A percentile compares a stretch with the other conserved stretches of the same genome.
Conservation (phyloP, 2,888 invertebrate genomes). For the Acanthacorydalis orientalis region DNA sequence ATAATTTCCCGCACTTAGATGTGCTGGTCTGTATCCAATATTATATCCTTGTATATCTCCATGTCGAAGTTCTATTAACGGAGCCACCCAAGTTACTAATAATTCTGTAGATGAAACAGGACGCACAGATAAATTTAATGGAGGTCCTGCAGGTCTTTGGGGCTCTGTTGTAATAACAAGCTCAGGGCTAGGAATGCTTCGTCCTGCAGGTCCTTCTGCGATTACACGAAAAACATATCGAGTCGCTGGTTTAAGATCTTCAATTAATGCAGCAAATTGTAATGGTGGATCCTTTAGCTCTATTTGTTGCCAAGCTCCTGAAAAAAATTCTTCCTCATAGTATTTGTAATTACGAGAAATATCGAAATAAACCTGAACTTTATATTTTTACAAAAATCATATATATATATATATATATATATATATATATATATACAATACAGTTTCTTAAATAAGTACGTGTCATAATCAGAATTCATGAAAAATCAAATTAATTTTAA, state of each 20-base stretch:
- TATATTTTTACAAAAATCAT: too few species aligned
- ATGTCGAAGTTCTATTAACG: constrained; percentile 47
- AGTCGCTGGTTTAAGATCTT: constrained; percentile 53
- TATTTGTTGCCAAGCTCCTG: constrained; percentile 45
- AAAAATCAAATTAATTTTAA: too few species aligned
- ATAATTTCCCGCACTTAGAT: constrained; percentile 33
- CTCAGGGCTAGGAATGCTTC: constrained; percentile 47
- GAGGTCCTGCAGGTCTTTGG: constrained; percentile 52
- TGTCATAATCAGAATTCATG: too few species aligned
- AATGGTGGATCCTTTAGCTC: constrained; percentile 45
- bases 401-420: too few species aligned
- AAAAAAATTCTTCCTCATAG: constrained; percentile 9
- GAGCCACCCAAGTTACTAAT: constrained; percentile 57
- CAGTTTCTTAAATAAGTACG: too few species aligned
- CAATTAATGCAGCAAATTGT: constrained; percentile 43
- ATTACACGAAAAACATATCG: constrained; percentile 51
- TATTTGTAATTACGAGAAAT: too few species aligned
- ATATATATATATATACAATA: too few species aligned
- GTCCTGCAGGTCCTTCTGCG: constrained; percentile 58
- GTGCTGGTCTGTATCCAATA: constrained; percentile 43
- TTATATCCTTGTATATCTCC: constrained; percentile 64
- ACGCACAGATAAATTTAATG: constrained; percentile 45
- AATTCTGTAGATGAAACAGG: constrained; percentile 58
- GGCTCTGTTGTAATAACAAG: constrained; percentile 47
- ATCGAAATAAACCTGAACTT: too few species aligned